A percentile compares a stretch with the other conserved stretches of the same genome.
phyloP scores from a whole-genome alignment of 2,113 vertebrate species.

The Argyrosomus japonicus region DNA sequence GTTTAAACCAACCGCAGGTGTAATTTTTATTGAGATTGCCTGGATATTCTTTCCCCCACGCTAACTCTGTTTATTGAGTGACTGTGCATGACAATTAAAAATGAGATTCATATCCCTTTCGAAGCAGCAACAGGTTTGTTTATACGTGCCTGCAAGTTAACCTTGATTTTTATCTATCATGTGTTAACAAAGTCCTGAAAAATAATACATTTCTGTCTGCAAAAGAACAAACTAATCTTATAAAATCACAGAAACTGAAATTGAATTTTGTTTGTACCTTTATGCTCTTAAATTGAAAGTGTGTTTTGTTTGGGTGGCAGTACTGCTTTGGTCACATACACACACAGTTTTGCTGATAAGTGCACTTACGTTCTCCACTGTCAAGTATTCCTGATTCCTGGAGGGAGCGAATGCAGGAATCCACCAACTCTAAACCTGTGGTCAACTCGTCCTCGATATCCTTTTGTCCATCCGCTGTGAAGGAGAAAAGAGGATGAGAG shows the following conservation, averaged over 20 bases:
- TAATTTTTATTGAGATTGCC: background rate
- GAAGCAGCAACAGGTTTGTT: conserved; percentile 16
- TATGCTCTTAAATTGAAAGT: background rate
- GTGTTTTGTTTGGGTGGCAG: conserved; percentile 10
- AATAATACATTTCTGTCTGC: background rate
- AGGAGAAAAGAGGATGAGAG: conserved; percentile 18
- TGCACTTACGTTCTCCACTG: conserved; percentile 91
- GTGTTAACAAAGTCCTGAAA: conserved; percentile 1
- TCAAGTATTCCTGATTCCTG: conserved; percentile 98
- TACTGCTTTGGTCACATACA: background rate
- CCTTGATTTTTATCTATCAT: conserved; percentile 8
- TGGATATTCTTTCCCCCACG: background rate
- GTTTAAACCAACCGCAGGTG: conserved; percentile 16
- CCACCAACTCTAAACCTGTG: conserved; percentile 96
- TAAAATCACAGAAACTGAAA: background rate
- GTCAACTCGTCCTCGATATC: conserved; percentile 99
- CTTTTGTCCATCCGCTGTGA: conserved; percentile 91
- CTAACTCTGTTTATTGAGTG: background rate
- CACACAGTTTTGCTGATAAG: background rate
- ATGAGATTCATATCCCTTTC: background rate
- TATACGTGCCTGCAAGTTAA: conserved; percentile 8
- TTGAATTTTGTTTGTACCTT: background rate
- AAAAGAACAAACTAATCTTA: background rate
- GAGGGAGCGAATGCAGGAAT: conserved; percentile 97
- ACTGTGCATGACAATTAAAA: conserved; percentile 14